Evolutionary conservation across 1,140 invertebrate genomes (phyloP).

Genomic region (Sipha flava): DNA sequence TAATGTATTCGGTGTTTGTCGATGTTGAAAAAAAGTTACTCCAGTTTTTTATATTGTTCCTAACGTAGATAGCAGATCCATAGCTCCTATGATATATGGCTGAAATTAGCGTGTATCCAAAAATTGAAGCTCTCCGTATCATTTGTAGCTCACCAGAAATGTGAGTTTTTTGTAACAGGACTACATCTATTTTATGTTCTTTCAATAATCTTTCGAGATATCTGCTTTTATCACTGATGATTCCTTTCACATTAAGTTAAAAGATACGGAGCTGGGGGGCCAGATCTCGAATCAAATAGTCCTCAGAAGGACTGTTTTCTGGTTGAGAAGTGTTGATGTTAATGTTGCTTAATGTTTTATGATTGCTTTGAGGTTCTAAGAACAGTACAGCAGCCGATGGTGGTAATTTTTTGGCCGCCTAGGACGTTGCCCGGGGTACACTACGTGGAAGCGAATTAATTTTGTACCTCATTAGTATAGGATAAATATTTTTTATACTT

Average conservation of each 20-base stretch:
- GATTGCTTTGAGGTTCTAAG: neutral
- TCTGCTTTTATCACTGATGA: neutral
- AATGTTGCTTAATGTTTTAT: neutral
- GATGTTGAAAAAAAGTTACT: constrained; percentile 39
- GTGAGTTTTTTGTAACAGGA: neutral
- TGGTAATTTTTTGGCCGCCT: neutral
- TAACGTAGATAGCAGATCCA: neutral
- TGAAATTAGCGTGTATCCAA: neutral
- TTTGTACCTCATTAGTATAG: neutral
- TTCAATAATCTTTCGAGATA: neutral
- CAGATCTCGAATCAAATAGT: neutral
- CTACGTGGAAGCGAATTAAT: neutral
- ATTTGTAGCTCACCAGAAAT: neutral
- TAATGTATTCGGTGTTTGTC: neutral
- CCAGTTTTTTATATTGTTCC: constrained; percentile 30
- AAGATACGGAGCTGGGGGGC: neutral
- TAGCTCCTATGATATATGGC: neutral
- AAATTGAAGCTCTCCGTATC: neutral
- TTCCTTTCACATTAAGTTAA: neutral
- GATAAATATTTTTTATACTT: too few relatives aligned
- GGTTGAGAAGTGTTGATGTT: neutral
- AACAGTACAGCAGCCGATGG: neutral
- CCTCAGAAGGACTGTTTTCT: neutral
- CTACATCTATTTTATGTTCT: constrained; percentile 13
- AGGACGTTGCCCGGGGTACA: neutral